Conservation (phyloP, 2,888 invertebrate genomes). For the Mylabris sibirica region DNA sequence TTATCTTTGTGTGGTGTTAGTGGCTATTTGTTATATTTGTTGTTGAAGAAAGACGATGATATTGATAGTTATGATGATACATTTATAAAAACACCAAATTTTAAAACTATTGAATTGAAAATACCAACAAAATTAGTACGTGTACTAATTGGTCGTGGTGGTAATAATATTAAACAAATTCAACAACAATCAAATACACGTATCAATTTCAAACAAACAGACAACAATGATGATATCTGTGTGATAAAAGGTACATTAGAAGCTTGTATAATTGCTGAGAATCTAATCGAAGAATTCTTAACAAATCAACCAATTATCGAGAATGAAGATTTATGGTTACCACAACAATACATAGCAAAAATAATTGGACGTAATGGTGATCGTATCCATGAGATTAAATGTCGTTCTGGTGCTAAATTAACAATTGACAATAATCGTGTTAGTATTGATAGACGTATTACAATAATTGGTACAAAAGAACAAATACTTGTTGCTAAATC, state of each 20-base stretch:
- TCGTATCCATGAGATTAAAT: constrained; percentile 74
- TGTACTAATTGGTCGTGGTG: constrained; percentile 76
- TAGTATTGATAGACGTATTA: constrained; percentile 46
- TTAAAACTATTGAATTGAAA: constrained; percentile 66
- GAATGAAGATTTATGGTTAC: constrained; percentile 73
- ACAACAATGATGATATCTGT: constrained; percentile 69
- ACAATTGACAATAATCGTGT: constrained; percentile 60
- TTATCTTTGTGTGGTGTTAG: constrained; percentile 74
- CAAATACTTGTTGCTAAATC: constrained; percentile 78
- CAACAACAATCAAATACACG: constrained; percentile 75
- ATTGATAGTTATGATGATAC: constrained; percentile 61
- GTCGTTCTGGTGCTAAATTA: constrained; percentile 76
- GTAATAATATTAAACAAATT: constrained; percentile 78
- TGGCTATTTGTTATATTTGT: constrained; percentile 72
- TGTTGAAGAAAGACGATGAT: constrained; percentile 71
- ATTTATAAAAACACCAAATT: constrained; percentile 52
- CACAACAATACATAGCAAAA: constrained; percentile 71
- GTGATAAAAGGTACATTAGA: constrained; percentile 74
- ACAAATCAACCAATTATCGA: constrained; percentile 72
- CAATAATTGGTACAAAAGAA: constrained; percentile 71
- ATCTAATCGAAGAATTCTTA: constrained; percentile 73
- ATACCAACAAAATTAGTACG: constrained; percentile 72
- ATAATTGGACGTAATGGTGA: constrained; percentile 82
- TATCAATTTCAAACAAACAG: constrained; percentile 66
- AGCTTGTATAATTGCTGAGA: constrained; percentile 75